Evolutionary conservation across 2,888 invertebrate species (phyloP).

Genomic region (Lasioglossum leucozonium): DNA sequence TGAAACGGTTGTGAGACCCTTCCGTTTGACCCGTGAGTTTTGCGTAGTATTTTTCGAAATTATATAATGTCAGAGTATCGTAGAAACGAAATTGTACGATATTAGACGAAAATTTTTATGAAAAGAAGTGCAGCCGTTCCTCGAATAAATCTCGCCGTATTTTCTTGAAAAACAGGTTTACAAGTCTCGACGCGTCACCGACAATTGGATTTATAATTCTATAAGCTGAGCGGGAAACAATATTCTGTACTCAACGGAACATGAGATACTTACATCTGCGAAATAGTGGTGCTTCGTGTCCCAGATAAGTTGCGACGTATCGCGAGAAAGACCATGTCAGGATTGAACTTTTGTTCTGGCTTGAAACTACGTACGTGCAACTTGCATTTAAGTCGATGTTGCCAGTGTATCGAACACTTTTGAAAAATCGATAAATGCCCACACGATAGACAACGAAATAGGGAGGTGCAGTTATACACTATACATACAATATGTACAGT

Average conservation of each 20-base stretch:
- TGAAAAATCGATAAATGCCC: constrained; percentile 41
- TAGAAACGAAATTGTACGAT: neutral
- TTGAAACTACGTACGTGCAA: constrained; percentile 48
- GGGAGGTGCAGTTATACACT: neutral
- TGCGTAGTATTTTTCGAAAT: neutral
- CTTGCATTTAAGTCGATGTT: constrained; percentile 50
- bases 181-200: neutral
- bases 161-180: neutral
- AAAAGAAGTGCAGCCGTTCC: neutral
- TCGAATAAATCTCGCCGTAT: neutral
- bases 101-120: neutral
- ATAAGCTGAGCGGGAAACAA: constrained; percentile 35
- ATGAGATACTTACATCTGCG: constrained; percentile 56
- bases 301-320: constrained; percentile 61
- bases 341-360: constrained; percentile 54
- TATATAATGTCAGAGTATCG: too few species aligned
- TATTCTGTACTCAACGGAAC: constrained; percentile 54
- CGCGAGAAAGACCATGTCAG: constrained; percentile 47
- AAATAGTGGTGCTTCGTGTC: constrained; percentile 39
- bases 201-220: constrained; percentile 35
- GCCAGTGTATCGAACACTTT: constrained; percentile 5
- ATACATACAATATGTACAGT: too few species aligned
- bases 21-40: neutral
- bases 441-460: neutral
- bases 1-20: neutral